Evolutionary conservation across 1,140 invertebrate species (phyloP), one percentile per base, ranked within the genome.

Genomic region (Drosophila ercepeae): DNA sequence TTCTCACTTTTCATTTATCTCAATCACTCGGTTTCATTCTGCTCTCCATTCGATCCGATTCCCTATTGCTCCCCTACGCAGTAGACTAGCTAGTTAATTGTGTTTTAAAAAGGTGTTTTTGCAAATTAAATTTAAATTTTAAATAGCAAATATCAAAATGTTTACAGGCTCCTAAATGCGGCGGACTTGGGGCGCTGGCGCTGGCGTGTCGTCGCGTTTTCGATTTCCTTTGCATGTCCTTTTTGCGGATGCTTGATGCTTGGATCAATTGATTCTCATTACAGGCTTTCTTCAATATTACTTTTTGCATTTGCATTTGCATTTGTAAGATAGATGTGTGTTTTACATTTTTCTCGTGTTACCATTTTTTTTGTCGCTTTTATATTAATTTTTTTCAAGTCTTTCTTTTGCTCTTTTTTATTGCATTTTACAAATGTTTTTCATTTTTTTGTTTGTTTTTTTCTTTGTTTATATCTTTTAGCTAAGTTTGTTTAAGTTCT

Each of bases 331-430:
- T n/a, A n/a, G n/a, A n/a, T n/a, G n/a, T n/a, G n/a, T n/a, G n/a
- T n/a, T 27, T 50, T 52, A 71, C 53, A 65, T 77, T 54, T 65
- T 49, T 68, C 49, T 61, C 53, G 39, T 59, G 53, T 76, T 68
- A 61, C 60, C 52, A 36, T 59, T 76, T 67, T 52, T 54, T 59
- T 61, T 39, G 51, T 75, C 32, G 39, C 19, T 34, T 89, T 78
- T 75, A 75, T 36, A 70, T 86, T 86, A 65, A 73, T 64, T 75
- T 77, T 57, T 86, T 90, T 86, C 69, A 90, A 90, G 89, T 90
- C 89, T 90, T 90, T 90, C 75, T 90, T 90, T 90, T 90, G 89
- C 83, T 90, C 69, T 84, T 90, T 90, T 90, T 90, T 90, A 90
- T 90, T 90, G 81, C 71, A 75, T 90, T 78, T 89, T 90, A 74